Percentiles rank a stretch among this genome's conserved stretches.
Evolutionary conservation across 2,113 vertebrate genomes (phyloP).

Genomic region (Orthonyx spaldingii): DNA sequence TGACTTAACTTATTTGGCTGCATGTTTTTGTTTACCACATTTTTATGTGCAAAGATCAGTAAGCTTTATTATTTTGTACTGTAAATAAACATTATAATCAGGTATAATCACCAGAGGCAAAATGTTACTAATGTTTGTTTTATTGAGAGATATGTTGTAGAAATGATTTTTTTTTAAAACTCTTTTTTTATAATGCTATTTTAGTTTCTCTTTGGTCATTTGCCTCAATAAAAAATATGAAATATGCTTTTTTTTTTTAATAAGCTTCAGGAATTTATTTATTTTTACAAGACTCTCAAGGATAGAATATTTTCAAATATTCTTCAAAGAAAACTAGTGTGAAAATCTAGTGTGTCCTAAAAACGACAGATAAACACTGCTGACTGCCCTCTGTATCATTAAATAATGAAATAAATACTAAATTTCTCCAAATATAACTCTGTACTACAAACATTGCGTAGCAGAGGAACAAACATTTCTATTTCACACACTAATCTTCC

Average conservation of each 20-base stretch:
- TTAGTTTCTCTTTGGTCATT: neutral
- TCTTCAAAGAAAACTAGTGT: neutral
- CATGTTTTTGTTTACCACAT: neutral
- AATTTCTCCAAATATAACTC: neutral
- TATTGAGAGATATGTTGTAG: neutral
- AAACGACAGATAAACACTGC: neutral
- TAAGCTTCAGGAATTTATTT: neutral
- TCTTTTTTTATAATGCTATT: neutral
- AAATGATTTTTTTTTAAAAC: neutral
- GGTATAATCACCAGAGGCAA: neutral
- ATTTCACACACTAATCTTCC: neutral
- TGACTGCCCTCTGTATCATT: neutral
- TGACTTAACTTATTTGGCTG: constrained; percentile 12
- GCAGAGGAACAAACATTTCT: neutral
- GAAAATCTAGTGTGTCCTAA: neutral
- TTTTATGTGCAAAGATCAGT: neutral
- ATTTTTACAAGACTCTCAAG: neutral
- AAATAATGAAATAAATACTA: neutral
- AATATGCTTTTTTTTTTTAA: neutral
- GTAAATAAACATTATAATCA: neutral
- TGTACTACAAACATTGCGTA: neutral
- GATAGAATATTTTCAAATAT: neutral
- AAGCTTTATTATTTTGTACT: neutral
- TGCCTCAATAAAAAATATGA: neutral
- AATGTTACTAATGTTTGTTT: neutral